These are phyloP conservation scores for Nephila pilipes DNA, from an alignment of 1,140 invertebrate genomes.

Conservation along the genomic window DNA sequence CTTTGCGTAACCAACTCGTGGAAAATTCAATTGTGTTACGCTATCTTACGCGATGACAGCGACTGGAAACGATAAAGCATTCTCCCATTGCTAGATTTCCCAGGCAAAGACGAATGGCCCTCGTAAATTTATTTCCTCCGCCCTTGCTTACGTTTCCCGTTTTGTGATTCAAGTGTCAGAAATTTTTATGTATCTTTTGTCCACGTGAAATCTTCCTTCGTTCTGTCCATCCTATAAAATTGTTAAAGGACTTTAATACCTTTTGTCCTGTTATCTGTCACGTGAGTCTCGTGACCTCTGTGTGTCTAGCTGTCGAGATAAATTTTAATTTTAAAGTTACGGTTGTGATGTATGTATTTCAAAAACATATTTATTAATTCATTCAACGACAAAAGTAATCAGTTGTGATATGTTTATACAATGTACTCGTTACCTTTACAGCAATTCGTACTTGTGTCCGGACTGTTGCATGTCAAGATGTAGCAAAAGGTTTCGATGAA, in stretches of 20 bases:
- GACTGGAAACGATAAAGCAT: not conserved
- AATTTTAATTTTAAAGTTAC: not conserved
- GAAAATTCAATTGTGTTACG: conserved; percentile 14
- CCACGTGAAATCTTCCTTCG: not conserved
- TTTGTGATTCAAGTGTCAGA: not conserved
- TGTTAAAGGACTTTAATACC: not conserved
- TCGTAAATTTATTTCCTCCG: not conserved
- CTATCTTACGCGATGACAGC: not conserved
- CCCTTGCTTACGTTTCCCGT: not conserved
- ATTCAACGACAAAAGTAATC: no score
- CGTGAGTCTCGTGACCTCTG: not conserved
- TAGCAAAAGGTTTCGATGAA: no score
- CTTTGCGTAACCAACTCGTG: conserved; percentile 13
- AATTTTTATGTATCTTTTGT: conserved; percentile 28
- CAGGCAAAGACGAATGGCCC: not conserved
- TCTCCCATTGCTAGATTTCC: not conserved
- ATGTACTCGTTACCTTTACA: no score
- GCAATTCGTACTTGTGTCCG: no score
- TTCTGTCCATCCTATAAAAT: conserved; percentile 11
- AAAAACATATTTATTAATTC: no score
- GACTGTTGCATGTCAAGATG: no score
- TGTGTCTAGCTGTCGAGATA: not conserved
- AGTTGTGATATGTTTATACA: no score
- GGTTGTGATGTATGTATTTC: no score
- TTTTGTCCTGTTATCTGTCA: not conserved